Evolutionary conservation across 2,888 invertebrate genomes (phyloP).

Genomic region (Coelinius sp.): DNA sequence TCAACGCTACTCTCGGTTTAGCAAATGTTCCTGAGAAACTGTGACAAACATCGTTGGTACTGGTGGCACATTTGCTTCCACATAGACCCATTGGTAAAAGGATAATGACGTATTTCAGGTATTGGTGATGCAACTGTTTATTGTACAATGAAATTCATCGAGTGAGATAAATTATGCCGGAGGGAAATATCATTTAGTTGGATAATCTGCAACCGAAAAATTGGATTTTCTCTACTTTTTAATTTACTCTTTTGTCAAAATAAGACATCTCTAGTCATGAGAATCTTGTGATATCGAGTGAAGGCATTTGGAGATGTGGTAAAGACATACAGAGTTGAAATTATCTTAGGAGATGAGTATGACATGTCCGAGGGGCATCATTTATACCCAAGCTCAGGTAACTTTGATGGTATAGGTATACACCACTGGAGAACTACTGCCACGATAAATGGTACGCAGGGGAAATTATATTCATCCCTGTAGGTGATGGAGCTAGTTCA

Average conservation of each 20-base stretch:
- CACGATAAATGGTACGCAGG: slow-evolving; percentile 46
- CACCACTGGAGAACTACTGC: not conserved
- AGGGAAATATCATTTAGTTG: not conserved
- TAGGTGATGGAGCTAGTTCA: slow-evolving; percentile 1
- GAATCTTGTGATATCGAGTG: no score
- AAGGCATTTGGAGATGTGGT: no score
- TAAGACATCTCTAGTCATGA: no score
- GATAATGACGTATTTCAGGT: slow-evolving; percentile 48
- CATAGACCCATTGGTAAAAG: slow-evolving; percentile 46
- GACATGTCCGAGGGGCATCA: slow-evolving; percentile 12
- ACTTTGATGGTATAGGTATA: slow-evolving; percentile 25
- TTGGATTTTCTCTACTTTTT: not conserved
- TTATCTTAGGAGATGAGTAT: slow-evolving; percentile 9
- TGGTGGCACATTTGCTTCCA: slow-evolving; percentile 43
- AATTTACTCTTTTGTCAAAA: no score
- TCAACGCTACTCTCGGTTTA: slow-evolving; percentile 32
- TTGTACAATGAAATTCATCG: not conserved
- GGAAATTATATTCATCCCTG: slow-evolving; percentile 48
- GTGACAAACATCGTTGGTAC: slow-evolving; percentile 16
- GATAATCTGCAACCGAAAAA: not conserved
- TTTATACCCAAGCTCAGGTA: slow-evolving; percentile 4
- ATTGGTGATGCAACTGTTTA: not conserved
- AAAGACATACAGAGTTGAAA: not conserved
- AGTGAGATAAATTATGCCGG: not conserved
- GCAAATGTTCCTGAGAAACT: slow-evolving; percentile 35